Evolutionary conservation across 2,113 vertebrate genomes (phyloP), one percentile per base, ranked within the genome.

Genomic region (Ailuropoda melanoleuca): DNA sequence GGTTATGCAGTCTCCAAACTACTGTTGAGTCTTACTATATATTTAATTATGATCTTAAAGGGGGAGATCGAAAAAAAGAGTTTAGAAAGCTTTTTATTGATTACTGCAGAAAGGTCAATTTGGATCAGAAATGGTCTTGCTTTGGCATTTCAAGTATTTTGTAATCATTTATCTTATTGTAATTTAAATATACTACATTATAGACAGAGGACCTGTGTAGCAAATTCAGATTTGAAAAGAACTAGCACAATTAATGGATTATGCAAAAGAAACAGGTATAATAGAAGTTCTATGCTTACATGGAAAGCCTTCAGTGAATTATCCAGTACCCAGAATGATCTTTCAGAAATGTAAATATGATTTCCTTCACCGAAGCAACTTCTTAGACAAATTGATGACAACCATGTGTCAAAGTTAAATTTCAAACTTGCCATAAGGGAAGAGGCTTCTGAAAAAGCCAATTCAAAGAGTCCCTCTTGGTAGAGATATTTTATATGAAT

Each of bases 31-130:
- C 37, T 74, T 64, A 85, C 64, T 86, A 12, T 94, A 56, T 74
- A 37, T 26, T 91, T 91, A 85, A 85, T 72, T 96, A n/a, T 53
- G 58, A 78, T 64, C 95, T 96, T 82, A 70, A 87, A 84, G 62
- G 24, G 43, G 72, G 53, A 91, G 84, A 64, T 94, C 5, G 26
- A 43, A 89, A 64, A 85, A 86, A 48, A 50, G 37, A 24, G 15
- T 87, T 81, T 95, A 95, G 74, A n/a, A 74, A 80, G 68, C 8
- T 75, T 96, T 58, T 88, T 81, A 87, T 87, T 90, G 87, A 80
- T 90, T 92, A 72, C 4, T 68, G 4, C 5, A 43, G 72, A 95
- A 95, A 94, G 31, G 56, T 39, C 55, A 66, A 37, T 84, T 84
- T 95, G 56, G 77, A 46, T 72, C 4, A 97, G 82, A 96, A 82